Evolutionary conservation across 1,140 invertebrate genomes (phyloP), one percentile per base, ranked within the genome.

Genomic region (Triops longicaudatus): DNA sequence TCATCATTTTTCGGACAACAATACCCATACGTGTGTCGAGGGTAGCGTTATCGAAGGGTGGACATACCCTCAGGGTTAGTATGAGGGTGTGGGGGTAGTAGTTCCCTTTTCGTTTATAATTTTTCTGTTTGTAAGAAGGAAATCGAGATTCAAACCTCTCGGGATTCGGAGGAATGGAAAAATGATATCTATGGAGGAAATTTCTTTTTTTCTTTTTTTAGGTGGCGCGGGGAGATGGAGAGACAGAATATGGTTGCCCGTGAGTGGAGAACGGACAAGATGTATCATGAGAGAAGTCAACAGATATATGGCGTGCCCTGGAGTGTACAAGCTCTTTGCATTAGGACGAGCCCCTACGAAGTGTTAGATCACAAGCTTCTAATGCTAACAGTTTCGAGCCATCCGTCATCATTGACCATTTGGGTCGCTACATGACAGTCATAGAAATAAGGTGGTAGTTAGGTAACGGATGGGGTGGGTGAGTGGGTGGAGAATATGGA

Each of bases 1-100:
- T 63, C 50, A 63, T 63, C 50, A 63, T 63, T 63, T 63, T 63
- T 63, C 50, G 50, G 50, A 63, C 50, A 63, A 63, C 50, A 63
- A 63, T 63, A 63, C 50, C 50, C 50, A 37, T n/a, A n/a, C 7
- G 22, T 2, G 50, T 63, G n/a, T 63, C 50, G 50, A 63, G 50
- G 17, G 50, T 37, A 63, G 50, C 50, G 50, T 22, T 37, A 37
- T 14, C 17, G 10, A 63, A 22, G 50, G 50, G 50, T 63, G 50
- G 50, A 63, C 50, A 22, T 6, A n/a, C 50, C 50, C 50, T 63
- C 3, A 22, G 50, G 50, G 50, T 17, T 63, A 63, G 22, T 63
- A n/a, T 63, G 10, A 14, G 50, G 50, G 50, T 10, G 6, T 9
- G 50, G 50, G 31, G 7, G 31, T 7, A 37, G 2, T 37, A n/a